Evolutionary conservation across 2,888 invertebrate species (phyloP), one percentile per base, ranked within the genome.

Genomic region (Tetheella fluctuosa): DNA sequence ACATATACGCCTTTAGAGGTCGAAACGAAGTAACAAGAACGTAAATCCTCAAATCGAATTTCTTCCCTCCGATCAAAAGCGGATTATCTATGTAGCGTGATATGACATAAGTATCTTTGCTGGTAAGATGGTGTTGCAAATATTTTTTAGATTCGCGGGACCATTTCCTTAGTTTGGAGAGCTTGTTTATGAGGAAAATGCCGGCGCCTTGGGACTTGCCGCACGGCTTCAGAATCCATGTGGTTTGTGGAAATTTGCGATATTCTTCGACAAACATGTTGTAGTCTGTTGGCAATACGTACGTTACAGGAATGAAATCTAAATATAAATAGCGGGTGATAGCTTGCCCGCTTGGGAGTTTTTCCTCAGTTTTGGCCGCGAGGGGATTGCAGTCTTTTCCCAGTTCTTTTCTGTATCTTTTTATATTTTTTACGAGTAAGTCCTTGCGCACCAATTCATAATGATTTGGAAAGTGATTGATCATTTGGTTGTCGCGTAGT

Each of bases 221-320:
- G 81, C 98, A 98, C 0, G 99, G 98, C 84, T 98, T 98, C 96
- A 98, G 97, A 64, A 99, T 98, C 98, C 98, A 98, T 0, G 98
- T 98, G 70, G 97, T 97, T 80, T 97, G 97, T 0, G 98, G 98
- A 68, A 96, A 96, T 89, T 97, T 98, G 59, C 98, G 94, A 84
- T 98, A 99, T 81, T 98, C 98, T 82, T 98, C 98, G 0, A 98
- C 98, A 88, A 99, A 98, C 95, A 98, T 96, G 84, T 98, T 98
- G 85, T 99, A 99, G 88, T 99, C 98, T 59, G 97, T 96, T 8
- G 98, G 98, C 59, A 99, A 90, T 57, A 98, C 97, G 86, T 97
- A 99, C 0, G 98, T 99, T n/a, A 97, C 95, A 0, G 98, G 98
- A 71, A 99, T 97, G 76, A 98, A 98, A 90, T 99, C 98, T 82